These are phyloP conservation scores for Parauchenoglanis punctatus DNA, from an alignment of 2,797 vertebrate genomes.

Conservation along the genomic window DNA sequence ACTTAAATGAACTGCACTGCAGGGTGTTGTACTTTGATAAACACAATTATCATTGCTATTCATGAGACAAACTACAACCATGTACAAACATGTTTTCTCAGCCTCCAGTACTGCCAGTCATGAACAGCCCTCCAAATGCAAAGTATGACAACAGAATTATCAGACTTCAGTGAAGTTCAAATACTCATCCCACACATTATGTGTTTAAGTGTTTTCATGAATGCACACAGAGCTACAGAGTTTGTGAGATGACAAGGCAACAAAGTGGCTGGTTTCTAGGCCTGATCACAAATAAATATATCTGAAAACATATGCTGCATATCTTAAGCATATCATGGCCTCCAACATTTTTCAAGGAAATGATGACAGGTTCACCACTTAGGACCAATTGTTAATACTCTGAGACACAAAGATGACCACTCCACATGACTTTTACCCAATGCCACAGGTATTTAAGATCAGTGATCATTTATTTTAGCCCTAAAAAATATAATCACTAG, in stretches of 20 bases:
- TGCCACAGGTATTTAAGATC: neutral
- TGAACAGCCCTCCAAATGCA: constrained; percentile 43
- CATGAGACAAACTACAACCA: constrained; percentile 45
- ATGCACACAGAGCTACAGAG: neutral
- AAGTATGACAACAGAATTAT: constrained; percentile 56
- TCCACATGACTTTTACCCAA: neutral
- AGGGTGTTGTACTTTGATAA: constrained; percentile 56
- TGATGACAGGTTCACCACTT: neutral
- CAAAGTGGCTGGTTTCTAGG: neutral
- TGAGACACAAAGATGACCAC: neutral
- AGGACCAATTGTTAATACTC: neutral
- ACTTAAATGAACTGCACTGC: constrained; percentile 50
- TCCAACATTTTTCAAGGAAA: neutral
- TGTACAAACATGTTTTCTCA: constrained; percentile 45
- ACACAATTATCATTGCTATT: constrained; percentile 55
- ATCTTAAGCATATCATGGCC: neutral
- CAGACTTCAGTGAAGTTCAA: constrained; percentile 56
- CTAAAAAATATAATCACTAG: neutral
- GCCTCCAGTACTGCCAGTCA: constrained; percentile 51
- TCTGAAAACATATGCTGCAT: neutral
- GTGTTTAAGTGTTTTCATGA: constrained; percentile 16
- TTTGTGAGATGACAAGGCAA: neutral
- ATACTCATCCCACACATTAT: constrained; percentile 34
- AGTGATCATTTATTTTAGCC: neutral
- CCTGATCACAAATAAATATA: neutral